These are phyloP conservation scores for Cololabis saira DNA, from an alignment of 2,113 vertebrate species.

Conservation along the genomic window DNA sequence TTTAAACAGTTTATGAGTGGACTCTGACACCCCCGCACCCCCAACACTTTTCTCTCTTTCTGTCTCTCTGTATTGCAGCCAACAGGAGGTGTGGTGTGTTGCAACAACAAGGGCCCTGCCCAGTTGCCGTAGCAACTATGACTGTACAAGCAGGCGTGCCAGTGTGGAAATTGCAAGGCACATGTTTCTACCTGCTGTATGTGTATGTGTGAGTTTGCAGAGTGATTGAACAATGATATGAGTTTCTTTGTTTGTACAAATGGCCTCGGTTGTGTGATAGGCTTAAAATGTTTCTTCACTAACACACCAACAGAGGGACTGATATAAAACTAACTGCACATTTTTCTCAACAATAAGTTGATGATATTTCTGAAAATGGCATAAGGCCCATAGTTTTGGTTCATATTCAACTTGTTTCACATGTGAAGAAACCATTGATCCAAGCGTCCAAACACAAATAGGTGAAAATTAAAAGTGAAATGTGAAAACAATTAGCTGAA, in stretches of 20 bases:
- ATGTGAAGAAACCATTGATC: too few species aligned
- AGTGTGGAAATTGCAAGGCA: conserved; percentile 5
- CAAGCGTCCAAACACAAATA: too few species aligned
- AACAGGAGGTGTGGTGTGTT: conserved; percentile 57
- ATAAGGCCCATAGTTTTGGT: not conserved
- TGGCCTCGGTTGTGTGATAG: not conserved
- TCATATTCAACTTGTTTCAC: not conserved
- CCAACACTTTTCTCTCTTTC: conserved; percentile 7
- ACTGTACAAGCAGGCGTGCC: conserved; percentile 23
- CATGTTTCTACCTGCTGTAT: conserved; percentile 45
- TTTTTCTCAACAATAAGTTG: not conserved
- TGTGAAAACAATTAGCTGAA: too few species aligned
- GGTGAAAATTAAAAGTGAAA: too few species aligned
- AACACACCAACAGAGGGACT: not conserved
- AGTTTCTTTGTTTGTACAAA: not conserved
- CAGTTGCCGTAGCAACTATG: conserved; percentile 35
- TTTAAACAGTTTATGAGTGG: conserved; percentile 34
- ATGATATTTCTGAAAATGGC: too few species aligned
- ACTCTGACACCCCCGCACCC: conserved; percentile 47
- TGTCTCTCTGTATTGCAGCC: conserved; percentile 1
- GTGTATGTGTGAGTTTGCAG: too few species aligned
- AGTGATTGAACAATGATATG: too few species aligned
- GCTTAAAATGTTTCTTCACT: not conserved
- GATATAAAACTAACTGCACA: not conserved
- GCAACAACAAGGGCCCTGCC: conserved; percentile 15